phyloP scores from a whole-genome alignment of 2,113 vertebrate genomes.

The Cebidichthys violaceus region DNA sequence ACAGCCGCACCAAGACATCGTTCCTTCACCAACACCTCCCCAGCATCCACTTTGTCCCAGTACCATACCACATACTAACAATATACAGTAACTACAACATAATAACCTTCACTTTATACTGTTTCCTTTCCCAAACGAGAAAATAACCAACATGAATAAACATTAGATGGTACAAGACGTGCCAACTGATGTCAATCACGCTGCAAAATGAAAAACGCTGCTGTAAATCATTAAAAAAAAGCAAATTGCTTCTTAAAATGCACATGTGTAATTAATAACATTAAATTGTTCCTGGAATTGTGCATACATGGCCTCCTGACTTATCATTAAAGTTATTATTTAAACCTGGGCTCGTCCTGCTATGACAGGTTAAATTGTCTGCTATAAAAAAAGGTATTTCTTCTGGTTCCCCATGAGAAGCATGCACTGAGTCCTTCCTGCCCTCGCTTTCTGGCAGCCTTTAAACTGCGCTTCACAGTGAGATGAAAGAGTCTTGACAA shows the following conservation, averaged over 20 bases:
- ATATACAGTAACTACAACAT: background rate
- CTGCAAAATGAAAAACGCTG: background rate
- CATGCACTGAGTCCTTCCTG: background rate
- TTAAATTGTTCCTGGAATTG: background rate
- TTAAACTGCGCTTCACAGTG: constrained; percentile 24
- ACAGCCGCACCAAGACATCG: constrained; percentile 4
- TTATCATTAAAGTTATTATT: constrained; percentile 15
- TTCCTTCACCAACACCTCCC: background rate
- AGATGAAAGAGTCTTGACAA: constrained; percentile 44
- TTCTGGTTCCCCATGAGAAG: constrained; percentile 16
- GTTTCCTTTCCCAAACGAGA: background rate
- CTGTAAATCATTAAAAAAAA: background rate
- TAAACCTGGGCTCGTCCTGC: background rate
- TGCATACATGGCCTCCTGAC: background rate
- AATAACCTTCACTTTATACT: background rate
- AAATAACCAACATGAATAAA: constrained; percentile 3
- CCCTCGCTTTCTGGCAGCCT: constrained; percentile 11
- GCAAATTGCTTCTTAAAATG: background rate
- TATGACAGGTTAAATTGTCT: constrained; percentile 15
- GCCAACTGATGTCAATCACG: background rate
- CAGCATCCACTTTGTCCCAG: constrained; percentile 10
- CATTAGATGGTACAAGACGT: background rate
- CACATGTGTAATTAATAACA: background rate
- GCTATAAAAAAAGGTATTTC: constrained; percentile 13
- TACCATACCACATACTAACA: background rate